Conservation (phyloP, 2,113 vertebrate genomes). For the Notechis scutatus region DNA sequence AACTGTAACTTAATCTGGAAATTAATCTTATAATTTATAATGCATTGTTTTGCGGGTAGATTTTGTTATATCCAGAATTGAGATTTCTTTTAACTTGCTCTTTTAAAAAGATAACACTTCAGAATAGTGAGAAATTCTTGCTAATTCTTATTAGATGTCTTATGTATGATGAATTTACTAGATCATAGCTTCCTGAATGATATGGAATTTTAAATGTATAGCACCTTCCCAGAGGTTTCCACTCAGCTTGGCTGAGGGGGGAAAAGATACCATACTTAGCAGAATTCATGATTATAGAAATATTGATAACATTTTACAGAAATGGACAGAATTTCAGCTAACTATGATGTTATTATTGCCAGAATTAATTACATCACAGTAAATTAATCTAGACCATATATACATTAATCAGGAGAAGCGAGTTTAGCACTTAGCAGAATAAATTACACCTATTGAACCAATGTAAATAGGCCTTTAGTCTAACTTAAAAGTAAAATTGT, state of each 20-base stretch:
- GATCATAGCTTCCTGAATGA: neutral
- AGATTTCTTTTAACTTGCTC: neutral
- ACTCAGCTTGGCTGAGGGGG: neutral
- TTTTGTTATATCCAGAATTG: neutral
- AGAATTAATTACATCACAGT: neutral
- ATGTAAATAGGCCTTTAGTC: neutral
- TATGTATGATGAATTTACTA: neutral
- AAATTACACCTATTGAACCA: neutral
- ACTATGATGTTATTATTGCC: neutral
- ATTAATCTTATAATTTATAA: neutral
- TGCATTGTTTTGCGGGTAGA: neutral
- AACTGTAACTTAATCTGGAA: neutral
- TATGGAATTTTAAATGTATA: neutral
- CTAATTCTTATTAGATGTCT: neutral
- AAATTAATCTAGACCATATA: conserved; percentile 17
- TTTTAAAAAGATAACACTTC: neutral
- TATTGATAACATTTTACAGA: neutral
- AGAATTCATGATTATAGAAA: neutral
- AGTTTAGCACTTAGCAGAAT: neutral
- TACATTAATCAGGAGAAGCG: neutral
- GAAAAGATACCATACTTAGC: neutral
- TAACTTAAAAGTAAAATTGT: neutral
- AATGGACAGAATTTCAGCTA: neutral
- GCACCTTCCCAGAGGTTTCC: neutral
- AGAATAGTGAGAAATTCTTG: neutral